Conservation (phyloP, 2,113 vertebrate species). For the Sinocyclocheilus grahami region DNA sequence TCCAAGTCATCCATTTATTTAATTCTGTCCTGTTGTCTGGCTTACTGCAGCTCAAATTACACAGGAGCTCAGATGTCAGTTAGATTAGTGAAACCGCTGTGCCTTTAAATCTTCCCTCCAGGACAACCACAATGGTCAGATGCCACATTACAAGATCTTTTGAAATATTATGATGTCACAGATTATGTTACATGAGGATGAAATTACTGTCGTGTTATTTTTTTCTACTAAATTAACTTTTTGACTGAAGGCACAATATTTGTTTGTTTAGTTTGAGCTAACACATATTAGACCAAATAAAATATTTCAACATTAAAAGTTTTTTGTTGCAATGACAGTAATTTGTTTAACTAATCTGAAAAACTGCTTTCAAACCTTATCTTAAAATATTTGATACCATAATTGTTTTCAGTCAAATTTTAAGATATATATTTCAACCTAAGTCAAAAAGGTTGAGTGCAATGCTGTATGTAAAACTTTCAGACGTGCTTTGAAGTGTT, state of each 20-base stretch:
- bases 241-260: not conserved
- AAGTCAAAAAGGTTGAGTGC: not conserved
- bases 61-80: constrained; percentile 14
- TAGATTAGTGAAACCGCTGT: constrained; percentile 2
- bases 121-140: constrained; percentile 1
- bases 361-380: too few species aligned
- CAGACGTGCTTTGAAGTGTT: constrained; percentile 25
- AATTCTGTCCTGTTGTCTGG: not conserved
- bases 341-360: too few species aligned
- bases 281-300: too few species aligned
- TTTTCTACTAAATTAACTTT: not conserved
- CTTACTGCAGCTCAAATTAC: not conserved
- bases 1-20: not conserved
- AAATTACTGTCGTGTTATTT: not conserved
- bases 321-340: too few species aligned
- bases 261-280: too few species aligned
- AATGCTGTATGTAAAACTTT: not conserved
- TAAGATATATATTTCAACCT: too few species aligned
- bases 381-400: too few species aligned
- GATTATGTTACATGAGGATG: constrained; percentile 10
- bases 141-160: not conserved
- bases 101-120: constrained; percentile 27
- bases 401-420: too few species aligned
- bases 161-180: constrained; percentile 15
- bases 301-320: too few species aligned